Evolutionary conservation across 2,888 invertebrate genomes (phyloP).

Genomic region (Hemistola chrysoprasaria): DNA sequence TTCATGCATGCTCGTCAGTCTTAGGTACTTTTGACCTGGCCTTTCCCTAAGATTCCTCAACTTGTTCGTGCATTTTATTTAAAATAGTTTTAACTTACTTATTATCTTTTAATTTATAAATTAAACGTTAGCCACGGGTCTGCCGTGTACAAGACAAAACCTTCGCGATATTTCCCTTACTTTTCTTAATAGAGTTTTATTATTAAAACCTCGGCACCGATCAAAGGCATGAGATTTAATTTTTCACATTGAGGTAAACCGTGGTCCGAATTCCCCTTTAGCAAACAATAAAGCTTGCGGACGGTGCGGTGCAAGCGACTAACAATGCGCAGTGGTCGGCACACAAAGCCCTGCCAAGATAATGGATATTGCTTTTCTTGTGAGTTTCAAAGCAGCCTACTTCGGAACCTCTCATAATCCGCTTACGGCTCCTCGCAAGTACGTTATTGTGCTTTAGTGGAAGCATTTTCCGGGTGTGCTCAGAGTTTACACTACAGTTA

Average conservation of each 20-base stretch:
- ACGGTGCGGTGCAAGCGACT: slow-evolving; percentile 54
- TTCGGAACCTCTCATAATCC: slow-evolving; percentile 78
- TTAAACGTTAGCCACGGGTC: no score
- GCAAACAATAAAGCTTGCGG: slow-evolving; percentile 54
- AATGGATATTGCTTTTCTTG: slow-evolving; percentile 81
- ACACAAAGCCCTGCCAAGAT: slow-evolving; percentile 72
- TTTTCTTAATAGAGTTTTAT: slow-evolving; percentile 2
- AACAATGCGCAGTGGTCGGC: slow-evolving; percentile 62
- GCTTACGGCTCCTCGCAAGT: slow-evolving; percentile 71
- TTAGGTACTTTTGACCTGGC: no score
- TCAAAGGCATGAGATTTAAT: slow-evolving; percentile 27
- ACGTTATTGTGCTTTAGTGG: slow-evolving; percentile 70
- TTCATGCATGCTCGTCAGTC: no score
- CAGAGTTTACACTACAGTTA: slow-evolving; percentile 27
- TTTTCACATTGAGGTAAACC: slow-evolving; percentile 37
- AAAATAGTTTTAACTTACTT: no score
- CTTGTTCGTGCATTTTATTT: no score
- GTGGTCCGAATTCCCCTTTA: slow-evolving; percentile 40
- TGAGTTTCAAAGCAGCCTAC: slow-evolving; percentile 79
- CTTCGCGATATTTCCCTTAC: not conserved
- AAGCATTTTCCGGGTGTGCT: slow-evolving; percentile 60
- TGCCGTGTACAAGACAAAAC: not conserved
- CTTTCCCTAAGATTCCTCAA: no score
- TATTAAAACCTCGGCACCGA: slow-evolving; percentile 9
- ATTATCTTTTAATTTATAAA: no score